phyloP scores from a whole-genome alignment of 2,113 vertebrate species.

The Oriolus oriolus region DNA sequence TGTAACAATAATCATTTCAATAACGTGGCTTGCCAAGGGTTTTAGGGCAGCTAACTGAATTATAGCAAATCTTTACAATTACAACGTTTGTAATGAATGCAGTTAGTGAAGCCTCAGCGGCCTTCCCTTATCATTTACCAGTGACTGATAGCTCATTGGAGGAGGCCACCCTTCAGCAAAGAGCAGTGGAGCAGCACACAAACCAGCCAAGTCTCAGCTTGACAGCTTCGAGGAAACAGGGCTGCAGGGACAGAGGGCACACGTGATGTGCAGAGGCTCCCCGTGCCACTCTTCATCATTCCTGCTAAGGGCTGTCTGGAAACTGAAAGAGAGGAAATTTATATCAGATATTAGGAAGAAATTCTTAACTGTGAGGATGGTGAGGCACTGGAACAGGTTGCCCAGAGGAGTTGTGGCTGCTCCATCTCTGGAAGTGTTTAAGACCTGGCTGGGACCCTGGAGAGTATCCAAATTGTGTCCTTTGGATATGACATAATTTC shows the following conservation, averaged over 20 bases:
- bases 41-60: conserved; percentile 68
- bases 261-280: neutral
- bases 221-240: neutral
- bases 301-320: neutral
- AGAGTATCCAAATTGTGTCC: rapidly evolving
- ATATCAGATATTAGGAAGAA: neutral
- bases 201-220: conserved; percentile 35
- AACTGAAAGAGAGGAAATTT: neutral
- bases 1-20: conserved; percentile 63
- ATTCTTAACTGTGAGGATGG: neutral
- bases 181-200: conserved; percentile 62
- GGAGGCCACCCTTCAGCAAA: conserved; percentile 63
- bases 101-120: conserved; percentile 57
- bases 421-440: neutral
- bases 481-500: neutral
- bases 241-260: neutral
- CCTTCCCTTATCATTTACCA: conserved; percentile 63
- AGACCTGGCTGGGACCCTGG: neutral
- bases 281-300: rapidly evolving
- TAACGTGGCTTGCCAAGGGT: conserved; percentile 44
- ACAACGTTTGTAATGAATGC: conserved; percentile 60
- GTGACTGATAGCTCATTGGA: conserved; percentile 47
- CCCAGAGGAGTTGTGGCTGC: neutral
- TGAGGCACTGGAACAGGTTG: neutral
- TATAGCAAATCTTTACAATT: conserved; percentile 66